Conservation (phyloP, 2,797 vertebrate species). For the Chloroceryle inda region DNA sequence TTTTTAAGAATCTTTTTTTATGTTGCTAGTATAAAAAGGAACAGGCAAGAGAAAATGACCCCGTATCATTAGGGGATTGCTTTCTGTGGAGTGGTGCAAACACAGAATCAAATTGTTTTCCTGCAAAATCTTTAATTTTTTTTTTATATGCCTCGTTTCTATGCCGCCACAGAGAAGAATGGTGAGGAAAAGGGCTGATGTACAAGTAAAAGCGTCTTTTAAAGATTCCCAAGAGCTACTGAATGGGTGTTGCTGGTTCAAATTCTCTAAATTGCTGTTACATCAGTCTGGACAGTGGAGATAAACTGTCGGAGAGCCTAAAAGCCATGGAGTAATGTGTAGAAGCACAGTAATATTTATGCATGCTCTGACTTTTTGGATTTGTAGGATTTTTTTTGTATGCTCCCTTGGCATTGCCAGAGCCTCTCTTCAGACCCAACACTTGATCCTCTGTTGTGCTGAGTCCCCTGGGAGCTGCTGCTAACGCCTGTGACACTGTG, state of each 20-base stretch:
- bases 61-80: background rate
- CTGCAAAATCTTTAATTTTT: background rate
- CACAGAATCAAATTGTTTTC: slow-evolving; percentile 16
- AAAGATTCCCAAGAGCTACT: slow-evolving; percentile 11
- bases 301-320: background rate
- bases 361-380: background rate
- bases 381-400: background rate
- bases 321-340: background rate
- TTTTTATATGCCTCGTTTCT: slow-evolving; percentile 29
- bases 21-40: slow-evolving; percentile 25
- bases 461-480: background rate
- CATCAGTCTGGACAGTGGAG: background rate
- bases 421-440: background rate
- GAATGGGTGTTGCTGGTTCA: slow-evolving; percentile 1
- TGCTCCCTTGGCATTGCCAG: background rate
- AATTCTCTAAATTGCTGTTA: background rate
- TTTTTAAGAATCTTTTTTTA: background rate
- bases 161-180: background rate
- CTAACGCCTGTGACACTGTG: background rate
- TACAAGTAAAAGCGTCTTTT: background rate
- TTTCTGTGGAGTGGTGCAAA: slow-evolving; percentile 32
- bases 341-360: background rate
- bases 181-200: slow-evolving; percentile 3
- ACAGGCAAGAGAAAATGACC: slow-evolving; percentile 33
- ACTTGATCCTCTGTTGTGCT: background rate